Conservation (phyloP, 1,140 invertebrate species). For the Caerostris darwini region DNA sequence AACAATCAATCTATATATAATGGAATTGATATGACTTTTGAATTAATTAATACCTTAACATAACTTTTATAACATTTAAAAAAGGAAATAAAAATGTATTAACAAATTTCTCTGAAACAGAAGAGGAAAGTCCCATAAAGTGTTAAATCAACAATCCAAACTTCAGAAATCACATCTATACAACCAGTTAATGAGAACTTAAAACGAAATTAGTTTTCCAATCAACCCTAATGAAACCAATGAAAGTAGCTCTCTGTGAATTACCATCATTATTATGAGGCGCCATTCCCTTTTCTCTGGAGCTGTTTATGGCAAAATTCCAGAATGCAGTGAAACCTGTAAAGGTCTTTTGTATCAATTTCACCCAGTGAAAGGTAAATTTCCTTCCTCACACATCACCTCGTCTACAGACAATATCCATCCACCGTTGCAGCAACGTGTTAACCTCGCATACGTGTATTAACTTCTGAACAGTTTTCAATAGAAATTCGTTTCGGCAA, state of each 20-base stretch:
- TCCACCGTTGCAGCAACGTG: not conserved
- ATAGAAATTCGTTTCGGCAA: not conserved
- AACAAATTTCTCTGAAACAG: too few relatives aligned
- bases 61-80: too few relatives aligned
- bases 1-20: too few relatives aligned
- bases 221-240: not conserved
- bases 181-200: not conserved
- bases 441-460: not conserved
- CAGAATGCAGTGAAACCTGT: not conserved
- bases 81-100: too few relatives aligned
- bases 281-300: not conserved
- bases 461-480: slow-evolving; percentile 13
- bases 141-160: too few relatives aligned
- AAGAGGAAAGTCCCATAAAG: too few relatives aligned
- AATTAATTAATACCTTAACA: too few relatives aligned
- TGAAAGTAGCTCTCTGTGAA: not conserved
- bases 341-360: not conserved
- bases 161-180: not conserved
- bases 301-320: not conserved
- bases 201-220: not conserved
- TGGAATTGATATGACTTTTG: too few relatives aligned
- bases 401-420: not conserved
- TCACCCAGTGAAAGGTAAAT: not conserved
- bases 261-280: not conserved
- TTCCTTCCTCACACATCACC: not conserved